Base-by-base conservation (phyloP, 2,888 invertebrate genomes). In the Leptopilina syphax region DNA sequence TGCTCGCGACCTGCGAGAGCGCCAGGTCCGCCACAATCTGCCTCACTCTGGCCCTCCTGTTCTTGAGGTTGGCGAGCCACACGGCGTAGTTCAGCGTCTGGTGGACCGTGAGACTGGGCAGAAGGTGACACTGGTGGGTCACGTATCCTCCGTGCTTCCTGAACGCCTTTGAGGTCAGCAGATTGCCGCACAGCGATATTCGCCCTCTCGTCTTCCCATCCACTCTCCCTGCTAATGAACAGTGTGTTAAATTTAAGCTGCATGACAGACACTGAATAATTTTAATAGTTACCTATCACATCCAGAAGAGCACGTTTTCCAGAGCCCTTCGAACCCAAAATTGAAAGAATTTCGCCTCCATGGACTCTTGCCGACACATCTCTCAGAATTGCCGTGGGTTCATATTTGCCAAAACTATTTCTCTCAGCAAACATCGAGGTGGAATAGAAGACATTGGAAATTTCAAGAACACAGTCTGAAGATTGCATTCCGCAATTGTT, bases 1-100 rank as follows among this genome's bases (percentile, higher is more conserved):
- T 95, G 90, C 96, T 95, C 0, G 97, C 96, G 24, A 98, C 97
- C 93, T 98, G 98, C 0, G 97, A 97, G 8, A 99, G 92, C 0
- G 99, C 99, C 84, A 99, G 93, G 92, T 99, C 98, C 0, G 97
- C 97, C 93, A 99, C 94, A 0, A 98, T 97, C 93, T 97, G 97
- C 80, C 97, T 96, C 10, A 98, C 98, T 91, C 98, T 95, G 0
- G 96, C 96, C 8, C 90, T 91, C n/a, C 92, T 86, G 78, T 89
- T 90, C n/a, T 80, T 88, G 50, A 91, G 83, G 81, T 91, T 91
- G 1, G 90, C 91, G 47, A 92, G 83, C 91, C 92, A 92, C 3
- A 97, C 96, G 0, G 97, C 96, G 84, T 97, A 95, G 77, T 95
- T 94, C 18, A 98, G 91, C 0, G 97, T 97, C 91, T 98, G 98